Conservation (phyloP, 2,113 vertebrate genomes). For the Myotis brandtii region DNA sequence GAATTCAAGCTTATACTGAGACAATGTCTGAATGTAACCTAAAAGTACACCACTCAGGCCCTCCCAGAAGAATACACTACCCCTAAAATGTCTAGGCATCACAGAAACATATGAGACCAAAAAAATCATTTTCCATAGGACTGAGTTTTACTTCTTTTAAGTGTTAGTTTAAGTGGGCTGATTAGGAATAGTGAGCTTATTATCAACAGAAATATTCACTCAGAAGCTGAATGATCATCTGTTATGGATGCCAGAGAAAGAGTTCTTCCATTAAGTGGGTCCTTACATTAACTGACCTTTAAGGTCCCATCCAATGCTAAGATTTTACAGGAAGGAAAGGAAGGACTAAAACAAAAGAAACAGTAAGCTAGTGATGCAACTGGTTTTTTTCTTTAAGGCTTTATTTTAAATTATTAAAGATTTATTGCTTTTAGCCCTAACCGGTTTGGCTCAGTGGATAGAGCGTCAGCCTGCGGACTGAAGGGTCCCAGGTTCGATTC, state of each 20-base stretch:
- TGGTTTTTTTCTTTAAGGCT: neutral
- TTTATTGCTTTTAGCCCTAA: too few relatives aligned
- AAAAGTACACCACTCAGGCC: neutral
- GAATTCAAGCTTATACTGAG: slow-evolving; percentile 38
- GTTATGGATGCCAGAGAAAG: slow-evolving; percentile 36
- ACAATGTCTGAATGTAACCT: slow-evolving; percentile 1
- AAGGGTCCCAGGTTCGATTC: too few relatives aligned
- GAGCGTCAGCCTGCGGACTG: too few relatives aligned
- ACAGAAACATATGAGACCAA: neutral
- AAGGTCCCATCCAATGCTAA: neutral
- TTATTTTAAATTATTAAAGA: neutral
- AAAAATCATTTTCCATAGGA: neutral
- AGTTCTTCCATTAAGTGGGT: slow-evolving; percentile 3
- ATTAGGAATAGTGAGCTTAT: slow-evolving; percentile 2
- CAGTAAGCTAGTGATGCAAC: neutral
- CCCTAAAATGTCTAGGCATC: neutral
- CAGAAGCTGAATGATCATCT: neutral
- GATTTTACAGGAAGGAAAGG: slow-evolving; percentile 47
- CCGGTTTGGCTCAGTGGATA: too few relatives aligned
- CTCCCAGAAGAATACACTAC: neutral
- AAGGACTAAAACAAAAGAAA: neutral
- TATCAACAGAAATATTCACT: slow-evolving; percentile 31
- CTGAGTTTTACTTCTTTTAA: slow-evolving; percentile 13
- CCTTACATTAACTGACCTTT: slow-evolving; percentile 32
- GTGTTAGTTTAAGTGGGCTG: neutral